phyloP scores from a whole-genome alignment of 2,113 vertebrate species.

The Calidris pugnax region DNA sequence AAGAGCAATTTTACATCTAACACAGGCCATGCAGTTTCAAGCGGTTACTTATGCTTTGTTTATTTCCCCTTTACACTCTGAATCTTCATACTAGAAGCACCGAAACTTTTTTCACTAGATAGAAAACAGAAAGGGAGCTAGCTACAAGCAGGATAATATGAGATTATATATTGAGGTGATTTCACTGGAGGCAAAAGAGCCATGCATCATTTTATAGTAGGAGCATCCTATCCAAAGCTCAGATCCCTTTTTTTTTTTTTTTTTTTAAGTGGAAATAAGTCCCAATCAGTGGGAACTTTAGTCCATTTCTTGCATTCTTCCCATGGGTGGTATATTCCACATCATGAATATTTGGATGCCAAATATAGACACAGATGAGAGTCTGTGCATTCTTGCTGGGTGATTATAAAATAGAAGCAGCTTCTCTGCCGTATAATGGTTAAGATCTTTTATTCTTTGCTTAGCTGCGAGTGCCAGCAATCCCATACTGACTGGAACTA shows the following conservation, averaged over 20 bases:
- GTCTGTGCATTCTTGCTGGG: background rate
- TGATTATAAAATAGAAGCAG: background rate
- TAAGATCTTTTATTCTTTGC: background rate
- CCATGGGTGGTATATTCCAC: constrained; percentile 10
- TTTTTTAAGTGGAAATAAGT: background rate
- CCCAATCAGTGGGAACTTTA: background rate
- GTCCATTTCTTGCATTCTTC: constrained; percentile 30
- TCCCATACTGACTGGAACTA: background rate
- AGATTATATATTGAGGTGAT: background rate
- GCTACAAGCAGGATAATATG: background rate
- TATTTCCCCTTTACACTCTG: background rate
- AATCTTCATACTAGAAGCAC: background rate
- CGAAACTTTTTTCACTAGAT: background rate
- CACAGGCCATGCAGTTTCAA: background rate
- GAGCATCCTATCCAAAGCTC: background rate
- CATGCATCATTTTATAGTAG: background rate
- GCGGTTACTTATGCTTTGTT: background rate
- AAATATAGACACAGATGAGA: background rate
- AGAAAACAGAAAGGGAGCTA: background rate
- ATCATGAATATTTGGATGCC: background rate
- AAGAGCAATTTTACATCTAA: background rate
- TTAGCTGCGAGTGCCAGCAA: background rate
- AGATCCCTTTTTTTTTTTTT: background rate
- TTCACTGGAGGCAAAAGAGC: background rate
- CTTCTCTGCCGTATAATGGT: background rate